These are phyloP conservation scores for Macrotis lagotis DNA, from an alignment of 2,113 vertebrate species.

Conservation along the genomic window DNA sequence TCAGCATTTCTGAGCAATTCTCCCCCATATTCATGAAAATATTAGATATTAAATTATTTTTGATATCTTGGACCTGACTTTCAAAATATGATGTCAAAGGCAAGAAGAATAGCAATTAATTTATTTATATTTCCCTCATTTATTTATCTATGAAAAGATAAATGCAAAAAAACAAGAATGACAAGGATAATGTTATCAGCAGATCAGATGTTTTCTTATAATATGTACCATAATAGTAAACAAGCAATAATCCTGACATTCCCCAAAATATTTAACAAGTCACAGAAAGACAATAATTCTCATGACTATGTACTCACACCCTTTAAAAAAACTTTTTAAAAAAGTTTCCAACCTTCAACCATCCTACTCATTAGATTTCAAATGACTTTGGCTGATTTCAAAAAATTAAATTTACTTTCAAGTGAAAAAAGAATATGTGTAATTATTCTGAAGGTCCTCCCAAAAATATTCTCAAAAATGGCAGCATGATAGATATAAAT, in stretches of 20 bases:
- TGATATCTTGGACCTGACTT: background rate
- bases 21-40: background rate
- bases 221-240: background rate
- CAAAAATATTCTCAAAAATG: background rate
- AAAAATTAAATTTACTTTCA: background rate
- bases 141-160: background rate
- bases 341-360: background rate
- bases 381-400: background rate
- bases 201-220: background rate
- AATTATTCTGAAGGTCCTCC: background rate
- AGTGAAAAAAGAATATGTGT: background rate
- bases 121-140: background rate
- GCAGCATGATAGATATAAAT: background rate
- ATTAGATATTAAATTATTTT: background rate
- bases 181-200: background rate
- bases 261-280: background rate
- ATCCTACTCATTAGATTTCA: background rate
- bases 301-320: background rate
- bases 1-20: background rate
- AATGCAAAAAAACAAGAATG: background rate
- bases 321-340: background rate
- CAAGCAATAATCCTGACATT: background rate
- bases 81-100: constrained; percentile 25
- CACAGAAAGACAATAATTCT: background rate
- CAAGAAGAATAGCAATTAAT: background rate